Evolutionary conservation across 2,113 vertebrate genomes (phyloP), one percentile per base, ranked within the genome.

Genomic region (Neotragus moschatus): DNA sequence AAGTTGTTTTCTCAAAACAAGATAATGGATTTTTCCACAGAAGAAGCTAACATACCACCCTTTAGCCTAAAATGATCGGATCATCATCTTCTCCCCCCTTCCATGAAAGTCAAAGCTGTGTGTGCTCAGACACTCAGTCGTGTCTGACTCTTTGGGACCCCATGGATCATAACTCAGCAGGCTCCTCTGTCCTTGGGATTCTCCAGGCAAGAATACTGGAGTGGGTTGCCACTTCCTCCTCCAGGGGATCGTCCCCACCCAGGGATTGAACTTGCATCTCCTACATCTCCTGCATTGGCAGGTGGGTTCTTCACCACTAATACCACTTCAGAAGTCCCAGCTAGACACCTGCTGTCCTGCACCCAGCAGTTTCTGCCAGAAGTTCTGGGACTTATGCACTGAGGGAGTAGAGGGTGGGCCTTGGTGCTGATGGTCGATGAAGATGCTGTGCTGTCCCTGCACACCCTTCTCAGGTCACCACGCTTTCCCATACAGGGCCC

Each of bases 91-190:
- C 36, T 43, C n/a, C 10, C 10, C 19, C 5, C 39, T 84, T 8
- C n/a, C 11, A 14, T 3, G 33, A 93, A 88, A 11, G 53, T 66
- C 33, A 84, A 84, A 86, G 47, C n/a, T 23, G 36, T 14, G 5
- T 39, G 70, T 73, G 39, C 23, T 43, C 36, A 70, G 61, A 66
- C 10, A 12, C 21, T 13, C 70, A 14, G 19, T 25, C 6, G 0
- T 73, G 36, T 14, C 70, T 43, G 3, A 43, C 70, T 73, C 36
- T 75, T 12, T 75, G 36, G 6, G 23, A 43, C 36, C 23, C 70
- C 12, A 1, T 43, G 23, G 70, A 75, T 7, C 1, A 0, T 75
- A 75, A 3, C 70, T 39, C 0, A 1, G 21, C 23, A 43, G 70
- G 39, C 70, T 39, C 23, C 16, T 26, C 70, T 43, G 23, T 43